phyloP scores from a whole-genome alignment of 2,113 vertebrate genomes.

The Mirounga angustirostris region DNA sequence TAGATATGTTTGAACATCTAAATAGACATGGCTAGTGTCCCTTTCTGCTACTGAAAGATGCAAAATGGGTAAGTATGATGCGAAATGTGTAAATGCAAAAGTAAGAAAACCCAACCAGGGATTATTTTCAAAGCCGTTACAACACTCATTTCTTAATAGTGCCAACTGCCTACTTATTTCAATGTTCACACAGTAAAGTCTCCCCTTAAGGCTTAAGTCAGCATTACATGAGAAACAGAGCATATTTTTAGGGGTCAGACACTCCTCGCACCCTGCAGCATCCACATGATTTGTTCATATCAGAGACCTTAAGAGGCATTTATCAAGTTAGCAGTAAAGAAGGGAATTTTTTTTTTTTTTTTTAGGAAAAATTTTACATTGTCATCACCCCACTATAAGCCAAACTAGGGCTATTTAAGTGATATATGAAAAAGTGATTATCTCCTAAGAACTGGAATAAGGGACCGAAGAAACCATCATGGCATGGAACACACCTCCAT shows the following conservation, averaged over 20 bases:
- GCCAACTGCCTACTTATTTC: neutral
- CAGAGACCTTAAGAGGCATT: neutral
- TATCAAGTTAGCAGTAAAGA: neutral
- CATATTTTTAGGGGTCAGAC: neutral
- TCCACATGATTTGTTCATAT: neutral
- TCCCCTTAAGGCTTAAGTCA: constrained; percentile 6
- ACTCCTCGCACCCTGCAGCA: neutral
- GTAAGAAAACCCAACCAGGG: neutral
- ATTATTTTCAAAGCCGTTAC: neutral
- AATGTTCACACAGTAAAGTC: neutral
- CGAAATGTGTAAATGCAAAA: neutral
- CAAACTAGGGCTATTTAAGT: neutral
- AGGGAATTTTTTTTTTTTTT: neutral
- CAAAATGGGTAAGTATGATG: neutral
- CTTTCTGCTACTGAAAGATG: neutral
- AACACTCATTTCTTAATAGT: neutral
- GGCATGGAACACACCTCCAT: neutral
- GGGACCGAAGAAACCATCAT: neutral
- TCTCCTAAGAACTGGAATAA: neutral
- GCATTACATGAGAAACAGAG: neutral
- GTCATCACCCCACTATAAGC: neutral
- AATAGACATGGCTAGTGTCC: neutral
- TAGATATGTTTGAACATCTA: neutral
- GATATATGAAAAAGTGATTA: neutral
- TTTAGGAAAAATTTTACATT: neutral